phyloP scores from a whole-genome alignment of 92 coral and sea anemone genomes.

The Porites rus region DNA sequence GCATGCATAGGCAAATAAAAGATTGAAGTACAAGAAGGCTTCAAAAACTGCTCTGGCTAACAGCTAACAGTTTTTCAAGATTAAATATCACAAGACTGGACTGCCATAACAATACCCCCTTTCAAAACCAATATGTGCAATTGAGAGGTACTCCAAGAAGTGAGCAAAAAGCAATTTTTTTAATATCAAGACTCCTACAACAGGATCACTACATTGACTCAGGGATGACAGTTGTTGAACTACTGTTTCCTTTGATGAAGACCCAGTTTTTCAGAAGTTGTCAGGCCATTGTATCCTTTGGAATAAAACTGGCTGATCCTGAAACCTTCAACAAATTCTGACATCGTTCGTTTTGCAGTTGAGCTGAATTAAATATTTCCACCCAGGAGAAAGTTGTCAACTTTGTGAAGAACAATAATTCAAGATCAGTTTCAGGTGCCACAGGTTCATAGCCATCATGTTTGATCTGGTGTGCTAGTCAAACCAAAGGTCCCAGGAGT shows the following conservation, averaged over 20 bases:
- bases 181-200: neutral
- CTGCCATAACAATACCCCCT: too few relatives aligned
- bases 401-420: neutral
- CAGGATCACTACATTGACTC: constrained; percentile 10
- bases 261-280: constrained; percentile 15
- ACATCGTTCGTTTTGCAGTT: neutral
- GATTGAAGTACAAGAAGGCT: too few relatives aligned
- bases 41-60: too few relatives aligned
- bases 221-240: constrained; percentile 9
- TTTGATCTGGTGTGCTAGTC: constrained; percentile 15
- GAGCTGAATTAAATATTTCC: neutral
- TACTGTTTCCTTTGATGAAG: neutral
- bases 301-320: constrained; percentile 13
- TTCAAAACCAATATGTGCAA: neutral
- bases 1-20: too few relatives aligned
- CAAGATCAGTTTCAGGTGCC: constrained; percentile 1
- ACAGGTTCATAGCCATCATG: constrained; percentile 35
- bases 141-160: neutral
- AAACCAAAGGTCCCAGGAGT: constrained; percentile 6
- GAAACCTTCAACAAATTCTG: constrained; percentile 8
- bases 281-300: constrained; percentile 25
- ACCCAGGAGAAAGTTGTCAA: neutral
- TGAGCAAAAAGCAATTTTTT: constrained; percentile 21
- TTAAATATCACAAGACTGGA: too few relatives aligned
- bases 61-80: too few relatives aligned